Conservation (phyloP, 53 echinoderm and acorn worm species). For the Pentamera pediparva region DNA sequence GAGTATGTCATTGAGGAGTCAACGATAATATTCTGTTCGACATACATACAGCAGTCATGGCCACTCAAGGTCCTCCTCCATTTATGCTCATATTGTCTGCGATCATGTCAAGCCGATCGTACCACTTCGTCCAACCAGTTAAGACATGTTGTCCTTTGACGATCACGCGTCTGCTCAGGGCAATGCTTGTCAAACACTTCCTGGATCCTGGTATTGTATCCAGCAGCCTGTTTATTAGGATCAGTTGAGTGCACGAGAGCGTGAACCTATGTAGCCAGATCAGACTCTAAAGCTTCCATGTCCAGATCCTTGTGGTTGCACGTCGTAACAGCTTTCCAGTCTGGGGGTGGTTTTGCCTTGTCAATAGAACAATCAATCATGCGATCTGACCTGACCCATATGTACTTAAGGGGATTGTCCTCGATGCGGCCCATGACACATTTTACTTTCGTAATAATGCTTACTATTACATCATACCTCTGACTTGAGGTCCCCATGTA, state of each 20-base stretch:
- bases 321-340: no score
- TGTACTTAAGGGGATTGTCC: no score
- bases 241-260: no score
- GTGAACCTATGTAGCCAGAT: no score
- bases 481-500: slow-evolving; percentile 94
- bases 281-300: no score
- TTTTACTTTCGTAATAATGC: no score
- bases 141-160: background rate
- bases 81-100: background rate
- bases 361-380: no score
- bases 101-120: background rate
- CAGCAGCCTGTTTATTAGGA: background rate
- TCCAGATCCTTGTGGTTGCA: no score
- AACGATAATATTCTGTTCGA: background rate
- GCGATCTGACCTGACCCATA: no score
- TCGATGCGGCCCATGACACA: no score
- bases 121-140: background rate
- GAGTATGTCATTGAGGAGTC: no score
- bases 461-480: slow-evolving; percentile 78
- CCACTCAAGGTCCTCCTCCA: background rate
- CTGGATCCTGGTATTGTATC: background rate
- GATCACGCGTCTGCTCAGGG: background rate
- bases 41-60: background rate
- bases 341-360: no score
- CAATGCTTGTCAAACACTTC: background rate